Conservation (phyloP, 2,888 invertebrate species). For the Anthophora plumipes region DNA sequence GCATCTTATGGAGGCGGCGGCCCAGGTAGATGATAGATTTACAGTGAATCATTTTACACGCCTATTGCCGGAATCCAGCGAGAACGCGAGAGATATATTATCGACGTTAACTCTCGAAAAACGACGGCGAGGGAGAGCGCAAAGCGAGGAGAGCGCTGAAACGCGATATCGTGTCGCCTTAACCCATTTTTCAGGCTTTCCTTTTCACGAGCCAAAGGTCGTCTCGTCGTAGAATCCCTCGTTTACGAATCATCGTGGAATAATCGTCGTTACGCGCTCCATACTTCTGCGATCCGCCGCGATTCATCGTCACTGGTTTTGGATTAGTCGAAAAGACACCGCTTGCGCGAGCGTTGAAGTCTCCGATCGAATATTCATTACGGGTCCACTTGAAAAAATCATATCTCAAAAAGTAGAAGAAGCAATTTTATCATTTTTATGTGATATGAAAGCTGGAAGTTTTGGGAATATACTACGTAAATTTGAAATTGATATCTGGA, state of each 20-base stretch:
- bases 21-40: slow-evolving; percentile 80
- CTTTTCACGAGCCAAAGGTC: not conserved
- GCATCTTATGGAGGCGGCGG: slow-evolving; percentile 75
- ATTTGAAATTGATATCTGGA: no score
- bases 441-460: no score
- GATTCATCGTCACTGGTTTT: no score
- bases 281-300: no score
- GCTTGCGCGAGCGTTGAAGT: no score
- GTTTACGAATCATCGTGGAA: not conserved
- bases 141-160: slow-evolving; percentile 34
- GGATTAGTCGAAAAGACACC: no score
- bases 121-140: slow-evolving; percentile 38
- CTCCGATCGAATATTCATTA: no score
- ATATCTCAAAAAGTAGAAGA: no score
- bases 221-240: not conserved
- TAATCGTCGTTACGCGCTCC: no score
- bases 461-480: no score
- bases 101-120: slow-evolving; percentile 69
- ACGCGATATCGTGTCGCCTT: slow-evolving; percentile 55
- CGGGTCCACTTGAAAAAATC: no score
- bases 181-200: slow-evolving; percentile 49
- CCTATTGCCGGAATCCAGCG: slow-evolving; percentile 75
- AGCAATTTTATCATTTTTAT: no score
- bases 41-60: slow-evolving; percentile 84
- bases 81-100: slow-evolving; percentile 75